Evolutionary conservation across 2,113 vertebrate species (phyloP).

Genomic region (Murina feae): DNA sequence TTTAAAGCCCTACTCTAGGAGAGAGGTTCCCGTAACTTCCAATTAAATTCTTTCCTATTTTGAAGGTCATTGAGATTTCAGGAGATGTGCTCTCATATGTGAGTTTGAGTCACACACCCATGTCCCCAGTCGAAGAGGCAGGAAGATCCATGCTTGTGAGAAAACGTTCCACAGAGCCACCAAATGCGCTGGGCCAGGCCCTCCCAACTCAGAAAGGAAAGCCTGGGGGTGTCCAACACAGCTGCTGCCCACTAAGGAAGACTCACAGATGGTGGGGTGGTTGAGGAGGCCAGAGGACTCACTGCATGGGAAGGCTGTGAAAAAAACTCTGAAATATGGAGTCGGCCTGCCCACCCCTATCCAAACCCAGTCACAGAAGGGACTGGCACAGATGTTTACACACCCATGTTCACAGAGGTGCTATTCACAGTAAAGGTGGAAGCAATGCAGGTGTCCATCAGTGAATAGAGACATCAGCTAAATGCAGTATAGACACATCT

Average conservation of each 20-base stretch:
- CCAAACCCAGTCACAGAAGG: not conserved
- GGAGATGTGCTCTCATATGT: conserved; percentile 15
- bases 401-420: not conserved
- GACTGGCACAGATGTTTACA: no score
- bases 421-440: not conserved
- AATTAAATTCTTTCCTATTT: conserved; percentile 53
- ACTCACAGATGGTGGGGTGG: not conserved
- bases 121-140: not conserved
- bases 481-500: not conserved
- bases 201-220: not conserved
- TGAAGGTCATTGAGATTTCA: conserved; percentile 50
- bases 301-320: not conserved
- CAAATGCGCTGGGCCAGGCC: not conserved
- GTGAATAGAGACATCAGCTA: not conserved
- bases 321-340: not conserved
- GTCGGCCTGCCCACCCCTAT: not conserved
- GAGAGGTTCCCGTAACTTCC: conserved; percentile 49
- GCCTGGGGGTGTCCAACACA: not conserved
- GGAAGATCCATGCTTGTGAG: not conserved
- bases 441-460: not conserved
- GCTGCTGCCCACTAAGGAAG: not conserved
- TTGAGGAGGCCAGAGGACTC: not conserved
- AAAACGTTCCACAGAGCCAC: not conserved
- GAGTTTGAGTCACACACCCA: conserved; percentile 16
- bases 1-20: conserved; percentile 60